These are phyloP conservation scores for Heliothis subflexa DNA, from an alignment of 1,140 invertebrate genomes.

Conservation along the genomic window DNA sequence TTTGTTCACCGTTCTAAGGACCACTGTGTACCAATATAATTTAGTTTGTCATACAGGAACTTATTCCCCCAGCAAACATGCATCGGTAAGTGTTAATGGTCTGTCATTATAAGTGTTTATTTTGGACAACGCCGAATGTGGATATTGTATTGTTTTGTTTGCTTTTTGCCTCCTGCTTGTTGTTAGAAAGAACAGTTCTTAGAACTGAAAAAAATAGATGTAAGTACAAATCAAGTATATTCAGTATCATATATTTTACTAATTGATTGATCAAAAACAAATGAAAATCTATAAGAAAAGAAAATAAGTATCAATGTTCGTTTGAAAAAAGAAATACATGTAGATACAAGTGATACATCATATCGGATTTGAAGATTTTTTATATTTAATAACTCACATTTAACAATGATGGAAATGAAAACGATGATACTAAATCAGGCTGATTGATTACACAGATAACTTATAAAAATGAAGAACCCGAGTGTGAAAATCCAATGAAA, in stretches of 20 bases:
- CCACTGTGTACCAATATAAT: slow-evolving; percentile 54
- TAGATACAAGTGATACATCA: background rate
- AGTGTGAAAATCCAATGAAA: slow-evolving; percentile 33
- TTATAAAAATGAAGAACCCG: slow-evolving; percentile 21
- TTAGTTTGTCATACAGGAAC: slow-evolving; percentile 62
- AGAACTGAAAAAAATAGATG: too few species aligned
- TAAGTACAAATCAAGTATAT: too few species aligned
- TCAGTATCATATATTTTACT: too few species aligned
- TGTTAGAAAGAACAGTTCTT: background rate
- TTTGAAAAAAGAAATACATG: too few species aligned
- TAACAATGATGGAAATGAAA: slow-evolving; percentile 4
- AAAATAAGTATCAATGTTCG: too few species aligned
- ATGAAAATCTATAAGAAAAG: too few species aligned
- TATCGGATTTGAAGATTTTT: background rate
- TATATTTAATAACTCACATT: background rate
- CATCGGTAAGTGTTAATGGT: slow-evolving; percentile 65
- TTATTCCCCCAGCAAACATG: slow-evolving; percentile 60
- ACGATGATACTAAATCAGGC: slow-evolving; percentile 31
- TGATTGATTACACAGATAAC: slow-evolving; percentile 28
- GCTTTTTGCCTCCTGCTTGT: background rate
- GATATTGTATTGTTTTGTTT: slow-evolving; percentile 35
- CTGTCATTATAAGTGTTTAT: slow-evolving; percentile 67
- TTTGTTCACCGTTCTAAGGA: background rate
- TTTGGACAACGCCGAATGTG: slow-evolving; percentile 26
- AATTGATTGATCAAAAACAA: too few species aligned